Conservation (phyloP, 1,140 invertebrate species). For the Agrilus planipennis region DNA sequence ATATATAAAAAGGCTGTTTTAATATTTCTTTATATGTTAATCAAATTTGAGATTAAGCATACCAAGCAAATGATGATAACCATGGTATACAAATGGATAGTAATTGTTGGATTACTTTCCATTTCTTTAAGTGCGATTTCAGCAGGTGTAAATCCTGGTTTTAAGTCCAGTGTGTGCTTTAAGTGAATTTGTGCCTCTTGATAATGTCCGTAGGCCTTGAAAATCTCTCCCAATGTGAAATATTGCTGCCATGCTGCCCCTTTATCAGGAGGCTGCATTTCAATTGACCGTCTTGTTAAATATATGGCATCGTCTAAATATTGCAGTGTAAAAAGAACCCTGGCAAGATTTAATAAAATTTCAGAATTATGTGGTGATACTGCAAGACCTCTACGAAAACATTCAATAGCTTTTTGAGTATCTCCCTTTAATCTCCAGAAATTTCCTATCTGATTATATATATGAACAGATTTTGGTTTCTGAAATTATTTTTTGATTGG, state of each 20-base stretch:
- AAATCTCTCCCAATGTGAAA: conserved; percentile 75
- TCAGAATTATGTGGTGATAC: conserved; percentile 79
- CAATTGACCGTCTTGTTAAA: conserved; percentile 54
- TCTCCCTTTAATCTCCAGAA: conserved; percentile 79
- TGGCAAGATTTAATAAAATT: conserved; percentile 69
- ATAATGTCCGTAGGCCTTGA: conserved; percentile 72
- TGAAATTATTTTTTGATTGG: conserved; percentile 20
- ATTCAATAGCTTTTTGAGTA: conserved; percentile 73
- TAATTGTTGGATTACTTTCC: conserved; percentile 57
- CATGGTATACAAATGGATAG: conserved; percentile 68
- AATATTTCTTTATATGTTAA: too few species aligned
- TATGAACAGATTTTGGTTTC: conserved; percentile 74
- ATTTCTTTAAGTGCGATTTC: conserved; percentile 64
- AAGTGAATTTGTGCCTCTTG: conserved; percentile 72
- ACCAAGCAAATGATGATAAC: conserved; percentile 78
- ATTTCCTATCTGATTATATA: conserved; percentile 83
- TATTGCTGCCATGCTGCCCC: conserved; percentile 84
- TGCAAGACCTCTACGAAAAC: conserved; percentile 70
- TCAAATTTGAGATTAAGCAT: too few species aligned
- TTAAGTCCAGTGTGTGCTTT: conserved; percentile 64
- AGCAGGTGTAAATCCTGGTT: conserved; percentile 72
- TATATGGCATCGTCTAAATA: conserved; percentile 83
- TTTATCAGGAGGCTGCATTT: conserved; percentile 62
- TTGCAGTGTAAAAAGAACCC: conserved; percentile 72
- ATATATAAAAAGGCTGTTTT: too few species aligned